Percentiles rank a stretch among this genome's conserved stretches.
phyloP scores from a whole-genome alignment of 2,113 vertebrate species.

The Micronycteris hirsuta region DNA sequence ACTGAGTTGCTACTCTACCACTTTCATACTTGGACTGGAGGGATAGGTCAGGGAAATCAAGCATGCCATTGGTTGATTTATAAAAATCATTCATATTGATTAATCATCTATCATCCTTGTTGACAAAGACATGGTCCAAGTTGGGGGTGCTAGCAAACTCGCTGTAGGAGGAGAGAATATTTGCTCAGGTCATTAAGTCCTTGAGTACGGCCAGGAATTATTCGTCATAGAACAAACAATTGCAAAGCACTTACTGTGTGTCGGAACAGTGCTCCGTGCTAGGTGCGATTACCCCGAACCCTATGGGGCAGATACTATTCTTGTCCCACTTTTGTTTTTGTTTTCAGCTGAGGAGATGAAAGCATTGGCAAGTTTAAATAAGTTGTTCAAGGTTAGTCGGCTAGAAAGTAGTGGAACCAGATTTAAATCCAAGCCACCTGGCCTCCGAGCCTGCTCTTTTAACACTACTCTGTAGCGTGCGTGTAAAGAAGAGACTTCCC shows the following conservation, averaged over 20 bases:
- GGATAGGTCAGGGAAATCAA: background rate
- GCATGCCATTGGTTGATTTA: background rate
- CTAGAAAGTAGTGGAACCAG: background rate
- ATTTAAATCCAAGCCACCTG: background rate
- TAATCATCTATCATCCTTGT: background rate
- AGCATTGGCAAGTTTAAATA: slow-evolving; percentile 15
- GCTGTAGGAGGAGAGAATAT: background rate
- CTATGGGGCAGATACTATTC: background rate
- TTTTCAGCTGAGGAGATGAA: slow-evolving; percentile 4
- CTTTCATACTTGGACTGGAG: background rate
- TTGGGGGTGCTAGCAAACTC: background rate
- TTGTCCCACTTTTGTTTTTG: slow-evolving; percentile 35
- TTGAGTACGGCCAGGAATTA: background rate
- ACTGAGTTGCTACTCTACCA: background rate
- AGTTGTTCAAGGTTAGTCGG: background rate
- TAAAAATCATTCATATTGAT: background rate
- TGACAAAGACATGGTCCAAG: background rate
- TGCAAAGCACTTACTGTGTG: background rate
- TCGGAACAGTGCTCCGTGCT: background rate
- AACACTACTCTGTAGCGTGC: background rate
- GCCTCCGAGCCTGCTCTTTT: background rate
- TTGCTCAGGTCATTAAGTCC: background rate
- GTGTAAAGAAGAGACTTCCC: background rate
- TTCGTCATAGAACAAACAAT: background rate
- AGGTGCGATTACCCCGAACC: background rate